Evolutionary conservation across 2,888 invertebrate genomes (phyloP).

Genomic region (Macrosoma leucophasiata): DNA sequence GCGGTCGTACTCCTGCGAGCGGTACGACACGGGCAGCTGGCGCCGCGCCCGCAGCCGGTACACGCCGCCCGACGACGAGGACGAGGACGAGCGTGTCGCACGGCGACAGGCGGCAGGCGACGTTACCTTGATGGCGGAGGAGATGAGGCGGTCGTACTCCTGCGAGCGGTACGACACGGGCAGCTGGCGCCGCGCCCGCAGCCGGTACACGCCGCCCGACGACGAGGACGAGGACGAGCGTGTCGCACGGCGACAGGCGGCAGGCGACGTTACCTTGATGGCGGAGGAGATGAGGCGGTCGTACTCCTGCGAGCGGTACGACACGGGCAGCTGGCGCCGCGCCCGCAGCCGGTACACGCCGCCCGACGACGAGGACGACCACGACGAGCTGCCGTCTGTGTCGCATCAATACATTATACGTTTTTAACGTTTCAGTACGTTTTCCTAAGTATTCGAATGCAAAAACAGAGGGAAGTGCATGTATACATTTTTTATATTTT

Average conservation of each 20-base stretch:
- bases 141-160: slow-evolving; percentile 97
- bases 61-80: slow-evolving; percentile 80
- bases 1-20: slow-evolving; percentile 95
- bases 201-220: slow-evolving; percentile 85
- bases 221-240: slow-evolving; percentile 63
- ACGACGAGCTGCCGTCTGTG: too few species aligned
- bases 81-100: slow-evolving; percentile 48
- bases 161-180: slow-evolving; percentile 91
- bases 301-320: slow-evolving; percentile 93
- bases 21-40: slow-evolving; percentile 87
- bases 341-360: slow-evolving; percentile 88
- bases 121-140: slow-evolving; percentile 90
- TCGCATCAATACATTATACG: too few species aligned
- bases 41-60: slow-evolving; percentile 89
- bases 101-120: too few species aligned
- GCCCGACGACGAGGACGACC: slow-evolving; percentile 76
- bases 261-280: slow-evolving; percentile 83
- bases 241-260: too few species aligned
- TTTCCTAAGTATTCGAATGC: too few species aligned
- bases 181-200: slow-evolving; percentile 86
- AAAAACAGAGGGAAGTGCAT: too few species aligned
- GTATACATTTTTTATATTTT: too few species aligned
- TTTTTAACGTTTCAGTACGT: too few species aligned
- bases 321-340: slow-evolving; percentile 86
- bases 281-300: slow-evolving; percentile 97